A percentile compares a stretch with the other conserved stretches of the same genome.
These are phyloP conservation scores for Drosophila borealis DNA, from an alignment of 2,888 invertebrate genomes.

Conservation along the genomic window DNA sequence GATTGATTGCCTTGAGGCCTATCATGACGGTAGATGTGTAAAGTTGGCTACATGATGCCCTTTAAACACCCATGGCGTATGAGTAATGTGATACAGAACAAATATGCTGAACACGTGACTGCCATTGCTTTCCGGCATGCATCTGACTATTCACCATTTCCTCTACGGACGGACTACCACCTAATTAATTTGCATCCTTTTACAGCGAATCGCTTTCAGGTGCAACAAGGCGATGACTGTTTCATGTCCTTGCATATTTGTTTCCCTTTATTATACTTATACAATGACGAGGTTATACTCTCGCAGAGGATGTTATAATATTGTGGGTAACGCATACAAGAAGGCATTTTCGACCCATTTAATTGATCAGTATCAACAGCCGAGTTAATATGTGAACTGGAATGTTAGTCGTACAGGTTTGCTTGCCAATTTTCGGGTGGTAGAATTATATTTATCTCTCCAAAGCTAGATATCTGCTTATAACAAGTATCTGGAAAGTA, in stretches of 20 bases:
- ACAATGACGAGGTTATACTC: background rate
- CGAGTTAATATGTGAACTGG: no score
- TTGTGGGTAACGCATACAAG: background rate
- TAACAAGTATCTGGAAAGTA: background rate
- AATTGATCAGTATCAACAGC: no score
- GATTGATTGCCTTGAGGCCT: slow-evolving; percentile 71
- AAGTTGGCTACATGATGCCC: slow-evolving; percentile 45
- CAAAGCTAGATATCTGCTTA: background rate
- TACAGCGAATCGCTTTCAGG: slow-evolving; percentile 58
- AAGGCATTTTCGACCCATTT: no score
- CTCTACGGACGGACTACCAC: background rate
- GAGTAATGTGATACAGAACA: slow-evolving; percentile 69
- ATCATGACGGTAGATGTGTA: slow-evolving; percentile 35
- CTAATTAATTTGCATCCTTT: slow-evolving; percentile 69
- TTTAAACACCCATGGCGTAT: slow-evolving; percentile 46
- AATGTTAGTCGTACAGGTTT: no score
- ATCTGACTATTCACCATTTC: slow-evolving; percentile 1
- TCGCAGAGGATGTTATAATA: background rate
- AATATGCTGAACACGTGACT: slow-evolving; percentile 65
- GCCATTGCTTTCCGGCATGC: slow-evolving; percentile 43
- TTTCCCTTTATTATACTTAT: background rate
- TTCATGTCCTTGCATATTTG: slow-evolving; percentile 17
- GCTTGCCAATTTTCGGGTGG: no score
- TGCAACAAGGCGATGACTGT: slow-evolving; percentile 52
- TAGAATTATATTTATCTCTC: no score